phyloP scores from a whole-genome alignment of 2,113 vertebrate species.

The Smithornis capensis region DNA sequence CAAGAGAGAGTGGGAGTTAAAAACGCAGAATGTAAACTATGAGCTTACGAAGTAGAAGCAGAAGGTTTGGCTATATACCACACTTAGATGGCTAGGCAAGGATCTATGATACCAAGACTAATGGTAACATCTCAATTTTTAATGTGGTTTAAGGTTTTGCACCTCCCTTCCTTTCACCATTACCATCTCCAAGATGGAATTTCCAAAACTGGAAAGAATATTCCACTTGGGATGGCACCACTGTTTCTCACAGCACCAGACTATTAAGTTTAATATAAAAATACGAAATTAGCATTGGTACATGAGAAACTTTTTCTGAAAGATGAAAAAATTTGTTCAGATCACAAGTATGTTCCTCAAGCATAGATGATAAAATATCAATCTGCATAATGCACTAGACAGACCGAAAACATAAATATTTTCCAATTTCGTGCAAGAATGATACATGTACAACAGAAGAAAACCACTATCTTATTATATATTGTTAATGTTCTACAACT shows the following conservation, averaged over 20 bases:
- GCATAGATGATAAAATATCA: neutral
- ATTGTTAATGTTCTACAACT: neutral
- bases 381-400: neutral
- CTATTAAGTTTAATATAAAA: neutral
- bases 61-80: neutral
- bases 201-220: neutral
- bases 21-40: neutral
- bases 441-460: neutral
- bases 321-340: neutral
- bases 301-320: neutral
- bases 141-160: neutral
- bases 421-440: neutral
- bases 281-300: neutral
- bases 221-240: neutral
- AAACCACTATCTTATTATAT: neutral
- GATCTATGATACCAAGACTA: neutral
- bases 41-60: neutral
- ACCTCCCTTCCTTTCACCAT: neutral
- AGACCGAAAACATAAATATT: neutral
- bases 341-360: neutral
- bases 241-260: neutral
- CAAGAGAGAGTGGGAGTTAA: neutral
- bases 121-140: neutral
- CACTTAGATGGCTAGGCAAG: neutral
- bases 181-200: neutral